phyloP scores from a whole-genome alignment of 1,140 invertebrate genomes.

The Periplaneta americana region DNA sequence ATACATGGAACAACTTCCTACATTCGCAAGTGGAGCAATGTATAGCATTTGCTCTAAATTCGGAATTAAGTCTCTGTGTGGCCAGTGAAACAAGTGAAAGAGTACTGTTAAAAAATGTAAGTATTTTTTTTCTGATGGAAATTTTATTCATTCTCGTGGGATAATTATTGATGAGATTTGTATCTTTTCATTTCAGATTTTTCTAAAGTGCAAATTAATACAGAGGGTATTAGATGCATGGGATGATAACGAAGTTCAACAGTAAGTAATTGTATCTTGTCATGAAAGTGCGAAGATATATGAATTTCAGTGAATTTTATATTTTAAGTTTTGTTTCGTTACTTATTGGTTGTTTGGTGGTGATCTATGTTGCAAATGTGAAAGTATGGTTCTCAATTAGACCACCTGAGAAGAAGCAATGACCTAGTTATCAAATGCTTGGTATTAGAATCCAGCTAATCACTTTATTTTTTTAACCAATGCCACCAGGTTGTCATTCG shows the following conservation, averaged over 20 bases:
- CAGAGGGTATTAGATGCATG: slow-evolving; percentile 60
- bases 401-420: no score
- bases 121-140: slow-evolving; percentile 20
- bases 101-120: slow-evolving; percentile 48
- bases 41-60: slow-evolving; percentile 58
- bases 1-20: slow-evolving; percentile 84
- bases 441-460: no score
- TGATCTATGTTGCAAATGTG: no score
- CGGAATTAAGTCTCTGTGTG: slow-evolving; percentile 23
- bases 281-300: no score
- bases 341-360: no score
- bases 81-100: slow-evolving; percentile 32
- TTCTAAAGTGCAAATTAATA: slow-evolving; percentile 58
- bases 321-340: no score
- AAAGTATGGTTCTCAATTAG: no score
- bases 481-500: no score
- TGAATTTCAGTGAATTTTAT: slow-evolving; percentile 6
- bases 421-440: no score
- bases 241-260: slow-evolving; percentile 52
- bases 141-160: neutral
- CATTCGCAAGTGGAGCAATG: slow-evolving; percentile 78
- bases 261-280: slow-evolving; percentile 41
- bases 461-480: no score
- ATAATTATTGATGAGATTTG: neutral
- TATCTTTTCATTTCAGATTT: slow-evolving; percentile 49